These are phyloP conservation scores for Sternotherus odoratus DNA, from an alignment of 2,797 vertebrate species.

Conservation along the genomic window DNA sequence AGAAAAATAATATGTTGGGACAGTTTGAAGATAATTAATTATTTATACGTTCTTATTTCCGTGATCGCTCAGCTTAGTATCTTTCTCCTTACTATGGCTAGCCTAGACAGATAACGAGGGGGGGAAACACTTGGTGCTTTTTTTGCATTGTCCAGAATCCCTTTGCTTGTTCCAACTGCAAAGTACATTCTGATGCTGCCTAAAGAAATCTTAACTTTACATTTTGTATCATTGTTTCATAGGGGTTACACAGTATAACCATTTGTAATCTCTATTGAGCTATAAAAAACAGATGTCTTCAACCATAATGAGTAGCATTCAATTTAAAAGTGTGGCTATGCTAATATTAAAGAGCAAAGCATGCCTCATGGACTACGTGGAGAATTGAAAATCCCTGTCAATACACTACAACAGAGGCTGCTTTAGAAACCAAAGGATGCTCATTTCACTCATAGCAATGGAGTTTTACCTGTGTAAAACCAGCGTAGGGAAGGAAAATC, in stretches of 20 bases:
- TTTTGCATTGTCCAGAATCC: not conserved
- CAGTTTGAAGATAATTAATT: not conserved
- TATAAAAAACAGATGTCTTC: conserved; percentile 19
- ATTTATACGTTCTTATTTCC: conserved; percentile 6
- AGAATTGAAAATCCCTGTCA: conserved; percentile 49
- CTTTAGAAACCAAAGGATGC: not conserved
- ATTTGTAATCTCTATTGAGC: not conserved
- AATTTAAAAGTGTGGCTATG: not conserved
- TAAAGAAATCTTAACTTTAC: not conserved
- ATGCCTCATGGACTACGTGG: not conserved
- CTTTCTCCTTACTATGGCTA: not conserved
- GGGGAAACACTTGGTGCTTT: not conserved
- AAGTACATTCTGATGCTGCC: not conserved
- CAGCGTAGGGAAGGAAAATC: not conserved
- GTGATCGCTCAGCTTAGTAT: not conserved
- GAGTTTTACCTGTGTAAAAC: conserved; percentile 1
- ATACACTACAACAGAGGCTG: not conserved
- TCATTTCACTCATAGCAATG: not conserved
- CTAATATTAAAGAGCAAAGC: conserved; percentile 19
- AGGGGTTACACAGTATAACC: not conserved
- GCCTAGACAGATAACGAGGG: not conserved
- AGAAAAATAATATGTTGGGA: not conserved
- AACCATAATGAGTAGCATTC: not conserved
- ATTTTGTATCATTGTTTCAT: conserved; percentile 22
- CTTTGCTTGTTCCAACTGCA: not conserved